Base-by-base conservation (phyloP, 2,888 invertebrate species). In the Nudaria mundana region DNA sequence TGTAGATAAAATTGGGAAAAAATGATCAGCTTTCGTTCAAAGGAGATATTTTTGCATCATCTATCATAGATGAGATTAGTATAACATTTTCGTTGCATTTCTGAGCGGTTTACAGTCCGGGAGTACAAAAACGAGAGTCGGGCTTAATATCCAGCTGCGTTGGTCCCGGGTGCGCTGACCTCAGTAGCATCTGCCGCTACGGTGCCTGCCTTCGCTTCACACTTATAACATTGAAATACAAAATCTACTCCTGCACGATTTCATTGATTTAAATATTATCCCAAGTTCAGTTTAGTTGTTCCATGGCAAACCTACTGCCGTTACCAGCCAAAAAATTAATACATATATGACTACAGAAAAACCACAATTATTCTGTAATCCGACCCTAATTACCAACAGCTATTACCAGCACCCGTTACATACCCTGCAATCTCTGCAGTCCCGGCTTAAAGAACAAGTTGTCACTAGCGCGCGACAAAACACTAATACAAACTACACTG, bases 161-260 rank as follows among this genome's bases (percentile, higher is more conserved):
- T 58, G 65, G 58, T 51, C 60, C 62, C 69, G 80, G 63, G 84
- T 66, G 78, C 84, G 80, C 71, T 81, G 83, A 83, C 83, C 82
- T 68, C 76, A 37, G 61, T 59, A 71, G 70, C 82, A 80, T 80
- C 82, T 81, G 82, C 81, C 76, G 73, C 66, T 48, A 52, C 60
- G 47, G 52, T 56, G 72, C 60, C 58, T 59, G 73, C 61, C 69
- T 71, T 68, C 73, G 63, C 67, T 69, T 71, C 68, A 71, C 73
- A 73, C 71, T 62, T 71, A 67, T 68, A 66, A 56, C 68, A 63
- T 57, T 71, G 69, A 68, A 73, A 73, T 66, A 66, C 61, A 71
- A n/a, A n/a, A n/a, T n/a, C 53, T 53, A 52, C 35, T 44, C 59
- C 63, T 11, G 24, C 24, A 11, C 5, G 24, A 0, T 18, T 43